These are phyloP conservation scores for Nothocercus julius DNA, from an alignment of 2,113 vertebrate genomes.

Conservation along the genomic window DNA sequence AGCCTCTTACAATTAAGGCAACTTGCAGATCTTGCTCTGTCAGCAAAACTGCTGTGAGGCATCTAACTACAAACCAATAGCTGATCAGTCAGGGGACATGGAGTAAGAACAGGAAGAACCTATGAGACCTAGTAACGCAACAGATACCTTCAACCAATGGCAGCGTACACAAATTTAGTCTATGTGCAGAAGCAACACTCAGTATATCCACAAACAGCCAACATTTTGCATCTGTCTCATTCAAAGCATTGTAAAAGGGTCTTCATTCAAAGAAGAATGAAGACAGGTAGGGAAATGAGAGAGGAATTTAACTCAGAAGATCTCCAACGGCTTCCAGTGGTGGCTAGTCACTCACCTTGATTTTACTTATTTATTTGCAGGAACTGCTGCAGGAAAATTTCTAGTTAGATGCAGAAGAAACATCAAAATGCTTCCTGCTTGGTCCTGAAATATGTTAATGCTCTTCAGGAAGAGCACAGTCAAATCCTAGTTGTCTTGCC, in stretches of 20 bases:
- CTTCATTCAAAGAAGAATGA: neutral
- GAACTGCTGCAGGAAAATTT: neutral
- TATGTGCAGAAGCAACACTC: neutral
- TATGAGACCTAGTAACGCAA: neutral
- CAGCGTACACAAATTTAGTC: neutral
- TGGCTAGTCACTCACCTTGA: neutral
- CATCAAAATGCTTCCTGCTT: neutral
- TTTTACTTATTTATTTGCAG: neutral
- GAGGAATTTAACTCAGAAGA: neutral
- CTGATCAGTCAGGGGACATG: fast-evolving
- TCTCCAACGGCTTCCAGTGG: neutral
- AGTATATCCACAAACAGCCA: neutral
- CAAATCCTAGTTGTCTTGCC: neutral
- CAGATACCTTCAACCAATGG: neutral
- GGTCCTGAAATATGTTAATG: fast-evolving
- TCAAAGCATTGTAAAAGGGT: neutral
- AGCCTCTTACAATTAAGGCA: neutral
- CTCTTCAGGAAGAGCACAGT: neutral
- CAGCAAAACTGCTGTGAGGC: neutral
- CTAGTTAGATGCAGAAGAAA: neutral
- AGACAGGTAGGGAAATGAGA: neutral
- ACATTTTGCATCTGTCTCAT: neutral
- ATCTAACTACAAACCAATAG: neutral
- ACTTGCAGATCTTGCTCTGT: neutral
- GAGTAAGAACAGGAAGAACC: neutral